phyloP scores from a whole-genome alignment of 2,888 invertebrate genomes.

The Leptinotarsa peninsularis region DNA sequence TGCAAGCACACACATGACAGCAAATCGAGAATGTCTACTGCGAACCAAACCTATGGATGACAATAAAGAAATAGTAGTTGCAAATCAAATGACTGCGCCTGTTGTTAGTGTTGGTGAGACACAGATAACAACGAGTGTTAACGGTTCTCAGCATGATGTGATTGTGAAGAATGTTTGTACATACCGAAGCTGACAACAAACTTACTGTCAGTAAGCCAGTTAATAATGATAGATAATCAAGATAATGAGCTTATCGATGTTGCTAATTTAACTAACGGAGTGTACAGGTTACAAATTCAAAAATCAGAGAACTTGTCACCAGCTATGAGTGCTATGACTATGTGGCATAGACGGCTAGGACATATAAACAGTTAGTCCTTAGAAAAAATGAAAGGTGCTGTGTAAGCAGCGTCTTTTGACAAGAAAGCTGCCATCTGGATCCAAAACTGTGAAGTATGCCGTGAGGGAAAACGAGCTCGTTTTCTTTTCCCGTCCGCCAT shows the following conservation, averaged over 20 bases:
- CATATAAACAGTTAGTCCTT: neutral
- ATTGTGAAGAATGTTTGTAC: conserved; percentile 38
- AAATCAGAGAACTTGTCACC: neutral
- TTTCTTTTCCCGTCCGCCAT: neutral
- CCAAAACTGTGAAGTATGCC: neutral
- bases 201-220: conserved; percentile 46
- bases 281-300: conserved; percentile 41
- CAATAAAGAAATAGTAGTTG: too few relatives aligned
- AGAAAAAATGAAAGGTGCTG: conserved; percentile 8
- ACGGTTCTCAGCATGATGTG: neutral
- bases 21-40: too few relatives aligned
- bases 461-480: neutral
- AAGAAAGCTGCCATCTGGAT: neutral
- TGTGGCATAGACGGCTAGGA: neutral
- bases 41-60: too few relatives aligned
- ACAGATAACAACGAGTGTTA: too few relatives aligned
- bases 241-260: conserved; percentile 42
- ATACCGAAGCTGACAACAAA: conserved; percentile 43
- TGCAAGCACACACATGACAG: too few relatives aligned
- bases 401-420: neutral
- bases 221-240: conserved; percentile 45
- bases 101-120: too few relatives aligned
- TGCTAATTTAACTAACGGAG: conserved; percentile 42
- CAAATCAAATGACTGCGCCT: too few relatives aligned
- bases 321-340: neutral